A percentile compares a stretch with the other conserved stretches of the same genome.
phyloP scores from a whole-genome alignment of 1,140 invertebrate species.

The Pectinophora gossypiella region DNA sequence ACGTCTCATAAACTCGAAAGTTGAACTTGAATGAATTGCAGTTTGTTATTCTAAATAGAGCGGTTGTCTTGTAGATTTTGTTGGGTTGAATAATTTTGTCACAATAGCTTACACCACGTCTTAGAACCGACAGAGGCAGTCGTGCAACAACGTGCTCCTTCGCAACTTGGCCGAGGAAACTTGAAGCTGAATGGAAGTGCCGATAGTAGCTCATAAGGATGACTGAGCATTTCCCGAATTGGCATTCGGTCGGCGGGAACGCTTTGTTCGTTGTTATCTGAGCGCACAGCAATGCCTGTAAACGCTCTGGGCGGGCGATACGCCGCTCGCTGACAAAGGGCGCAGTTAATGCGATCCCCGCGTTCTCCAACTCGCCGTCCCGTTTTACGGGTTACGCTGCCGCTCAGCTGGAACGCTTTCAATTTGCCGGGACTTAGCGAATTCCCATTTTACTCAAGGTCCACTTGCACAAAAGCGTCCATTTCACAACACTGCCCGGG shows the following conservation, averaged over 20 bases:
- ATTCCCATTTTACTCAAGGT: conserved; percentile 35
- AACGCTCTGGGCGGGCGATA: conserved; percentile 24
- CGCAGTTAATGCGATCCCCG: conserved; percentile 13
- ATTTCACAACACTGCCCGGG: conserved; percentile 27
- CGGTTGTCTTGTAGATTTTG: too few species aligned
- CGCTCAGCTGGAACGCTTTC: conserved; percentile 32
- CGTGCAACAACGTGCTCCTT: not conserved
- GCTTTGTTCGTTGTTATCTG: conserved; percentile 43
- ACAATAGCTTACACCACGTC: not conserved
- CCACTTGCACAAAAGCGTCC: conserved; percentile 30
- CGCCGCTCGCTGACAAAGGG: conserved; percentile 15
- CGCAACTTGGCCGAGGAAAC: conserved; percentile 1
- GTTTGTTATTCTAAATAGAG: too few species aligned
- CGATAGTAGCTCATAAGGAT: conserved; percentile 35
- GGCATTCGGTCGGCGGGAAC: conserved; percentile 31
- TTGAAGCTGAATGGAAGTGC: conserved; percentile 16
- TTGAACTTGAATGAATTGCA: too few species aligned
- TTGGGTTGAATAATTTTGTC: too few species aligned
- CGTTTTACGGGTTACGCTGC: conserved; percentile 18
- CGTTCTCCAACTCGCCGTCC: not conserved
- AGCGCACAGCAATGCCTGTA: conserved; percentile 36
- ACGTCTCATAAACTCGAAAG: too few species aligned
- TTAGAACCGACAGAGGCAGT: not conserved
- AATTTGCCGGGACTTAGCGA: conserved; percentile 36
- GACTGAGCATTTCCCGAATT: conserved; percentile 37